Conservation (phyloP, 2,888 invertebrate genomes). For the Fragum sueziense region DNA sequence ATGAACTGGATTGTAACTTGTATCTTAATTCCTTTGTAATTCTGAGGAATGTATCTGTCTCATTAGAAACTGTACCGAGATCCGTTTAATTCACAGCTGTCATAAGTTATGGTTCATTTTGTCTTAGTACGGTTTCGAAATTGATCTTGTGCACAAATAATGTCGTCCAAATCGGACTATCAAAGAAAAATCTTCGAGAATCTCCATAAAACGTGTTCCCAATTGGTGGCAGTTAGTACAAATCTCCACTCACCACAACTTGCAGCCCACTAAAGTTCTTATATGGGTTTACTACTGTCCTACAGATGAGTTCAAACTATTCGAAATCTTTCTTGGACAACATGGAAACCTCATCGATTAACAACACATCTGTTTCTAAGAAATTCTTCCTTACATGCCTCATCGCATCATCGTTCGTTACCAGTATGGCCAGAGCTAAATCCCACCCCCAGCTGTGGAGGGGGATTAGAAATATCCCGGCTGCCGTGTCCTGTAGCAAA, state of each 20-base stretch:
- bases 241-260: too few relatives aligned
- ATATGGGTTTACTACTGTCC: background rate
- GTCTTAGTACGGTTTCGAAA: slow-evolving; percentile 33
- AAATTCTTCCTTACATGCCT: background rate
- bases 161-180: too few relatives aligned
- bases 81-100: slow-evolving; percentile 35
- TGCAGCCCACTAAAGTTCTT: slow-evolving; percentile 4
- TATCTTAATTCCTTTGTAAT: too few relatives aligned
- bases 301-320: slow-evolving; percentile 19
- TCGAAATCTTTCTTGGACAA: slow-evolving; percentile 20
- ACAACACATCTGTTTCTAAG: background rate
- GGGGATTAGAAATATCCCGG: too few relatives aligned
- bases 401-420: background rate
- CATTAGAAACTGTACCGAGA: slow-evolving; percentile 16
- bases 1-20: background rate
- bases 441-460: too few relatives aligned
- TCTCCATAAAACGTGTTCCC: too few relatives aligned
- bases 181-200: too few relatives aligned
- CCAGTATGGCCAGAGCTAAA: too few relatives aligned
- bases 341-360: slow-evolving; percentile 29
- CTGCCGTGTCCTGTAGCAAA: too few relatives aligned
- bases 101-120: slow-evolving; percentile 30
- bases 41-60: slow-evolving; percentile 20
- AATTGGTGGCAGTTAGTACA: too few relatives aligned
- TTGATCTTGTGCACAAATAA: too few relatives aligned